Percentiles rank a stretch among this genome's conserved stretches.
phyloP scores from a whole-genome alignment of 2,113 vertebrate species.

The Oncorhynchus kisutch region DNA sequence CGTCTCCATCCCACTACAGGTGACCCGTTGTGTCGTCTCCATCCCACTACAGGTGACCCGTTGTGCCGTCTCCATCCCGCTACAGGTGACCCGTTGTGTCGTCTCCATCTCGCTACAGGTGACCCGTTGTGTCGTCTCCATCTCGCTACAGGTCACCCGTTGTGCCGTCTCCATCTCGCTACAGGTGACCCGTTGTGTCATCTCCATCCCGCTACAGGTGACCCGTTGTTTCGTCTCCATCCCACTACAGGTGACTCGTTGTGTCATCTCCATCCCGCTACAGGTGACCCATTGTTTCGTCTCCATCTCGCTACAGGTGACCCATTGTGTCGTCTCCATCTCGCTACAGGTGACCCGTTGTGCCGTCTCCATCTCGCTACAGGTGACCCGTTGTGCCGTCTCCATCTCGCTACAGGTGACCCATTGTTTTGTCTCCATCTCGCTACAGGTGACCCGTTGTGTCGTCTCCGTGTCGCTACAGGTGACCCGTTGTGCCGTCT shows the following conservation, averaged over 20 bases:
- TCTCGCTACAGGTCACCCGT: conserved; percentile 30
- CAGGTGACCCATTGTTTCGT: conserved; percentile 44
- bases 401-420: background rate
- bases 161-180: conserved; percentile 22
- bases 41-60: conserved; percentile 26
- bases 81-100: conserved; percentile 50
- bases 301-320: background rate
- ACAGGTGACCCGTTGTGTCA: conserved; percentile 50
- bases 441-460: conserved; percentile 44
- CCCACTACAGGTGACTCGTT: conserved; percentile 22
- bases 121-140: conserved; percentile 45
- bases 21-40: conserved; percentile 47
- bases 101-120: background rate
- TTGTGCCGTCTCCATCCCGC: conserved; percentile 24
- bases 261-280: conserved; percentile 15
- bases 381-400: conserved; percentile 45
- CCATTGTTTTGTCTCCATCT: conserved; percentile 33
- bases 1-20: conserved; percentile 10
- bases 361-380: conserved; percentile 10
- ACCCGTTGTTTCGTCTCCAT: conserved; percentile 42
- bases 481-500: conserved; percentile 49
- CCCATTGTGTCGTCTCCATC: conserved; percentile 38
- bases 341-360: conserved; percentile 30
- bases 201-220: background rate
- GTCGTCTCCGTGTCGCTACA: background rate